Base-by-base conservation (phyloP, 2,888 invertebrate genomes). In the Hemithea aestivaria region DNA sequence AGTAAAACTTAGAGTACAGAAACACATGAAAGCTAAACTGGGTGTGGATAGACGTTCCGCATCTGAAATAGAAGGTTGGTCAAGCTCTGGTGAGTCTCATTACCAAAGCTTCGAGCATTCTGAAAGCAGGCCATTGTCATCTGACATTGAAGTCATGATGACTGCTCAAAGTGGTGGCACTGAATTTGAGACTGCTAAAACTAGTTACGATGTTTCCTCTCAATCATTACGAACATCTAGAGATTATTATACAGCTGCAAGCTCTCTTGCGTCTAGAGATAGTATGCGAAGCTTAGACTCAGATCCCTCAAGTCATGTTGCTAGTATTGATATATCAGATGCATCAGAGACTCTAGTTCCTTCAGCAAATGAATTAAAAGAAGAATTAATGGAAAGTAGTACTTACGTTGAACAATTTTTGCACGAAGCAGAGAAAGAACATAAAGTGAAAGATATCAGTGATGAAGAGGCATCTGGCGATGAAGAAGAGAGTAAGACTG, bases 311-410 rank as follows among this genome's bases (percentile, higher is more conserved):
- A 96, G 95, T 9, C 94, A 96, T 72, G 88, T 96, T 39, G 96
- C 94, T 1, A 96, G 96, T 64, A 91, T 96, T 48, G 96, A 96
- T 79, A 92, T 96, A 22, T 97, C 97, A 20, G 97, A 98, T 74
- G 89, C 94, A 12, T 97, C 97, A 1, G 97, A 97, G 82, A 98
- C 98, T 1, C 79, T 98, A 6, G 93, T 98, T 6, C 96, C 97
- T 7, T 97, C 98, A 1, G 93, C 94, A 6, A 92, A 94, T 64
- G 96, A 96, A 70, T 76, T 93, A 30, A 92, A 93, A 64, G 91
- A 92, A 56, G 93, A 93, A 56, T 88, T 93, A 45, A 90, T 91
- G 57, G 91, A 91, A 49, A 88, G 89, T 44, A 89, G 88, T 47
- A 90, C 89, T 20, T 89, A 90, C 28, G 88, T 89, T 7, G 89